Base-by-base conservation (phyloP, 2,797 vertebrate species). In the Trichosurus vulpecula region DNA sequence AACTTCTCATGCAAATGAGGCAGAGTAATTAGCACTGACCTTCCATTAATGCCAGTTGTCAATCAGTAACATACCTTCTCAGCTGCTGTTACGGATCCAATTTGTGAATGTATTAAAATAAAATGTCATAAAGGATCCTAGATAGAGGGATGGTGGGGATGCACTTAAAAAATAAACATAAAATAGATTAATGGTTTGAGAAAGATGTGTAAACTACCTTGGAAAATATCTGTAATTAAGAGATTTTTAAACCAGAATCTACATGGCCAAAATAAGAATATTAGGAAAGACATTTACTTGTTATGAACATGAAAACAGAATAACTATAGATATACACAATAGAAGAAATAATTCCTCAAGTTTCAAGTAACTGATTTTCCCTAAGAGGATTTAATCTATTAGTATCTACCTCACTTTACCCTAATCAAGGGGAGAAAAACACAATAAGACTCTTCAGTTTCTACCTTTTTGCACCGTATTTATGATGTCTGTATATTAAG, bases 21-120 rank as follows among this genome's bases (percentile, higher is more conserved):
- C 11, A 94, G 52, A 95, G 93, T 97, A 98, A 98, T 98, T 98
- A 98, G 96, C 91, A 29, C 89, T 98, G 98, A 98, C 98, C 98
- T 98, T 98, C 96, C 55, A 92, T 93, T 97, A 94, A 98, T 95
- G 93, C 90, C 58, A 91, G 54, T 95, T 98, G 96, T 96, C 97
- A 97, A 41, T 97, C 98, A 98, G 93, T 90, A 11, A 13, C 10
- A 51, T 47, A 16, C 81, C 11, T 66, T 14, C 91, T 97, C 94
- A 0, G 94, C 87, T 95, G 94, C 92, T 95, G 87, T 31, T 87
- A 35, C 87, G 51, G 58, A 90, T 89, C n/a, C 31, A 22, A 8
- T 92, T 92, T 52, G 94, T 58, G 91, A 96, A 31, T 66, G n/a
- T n/a, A 52, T 61, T 52, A 93, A 93, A 3, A 95, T 92, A 66